Evolutionary conservation across 1,140 invertebrate genomes (phyloP).

Genomic region (Drosophila neocordata): DNA sequence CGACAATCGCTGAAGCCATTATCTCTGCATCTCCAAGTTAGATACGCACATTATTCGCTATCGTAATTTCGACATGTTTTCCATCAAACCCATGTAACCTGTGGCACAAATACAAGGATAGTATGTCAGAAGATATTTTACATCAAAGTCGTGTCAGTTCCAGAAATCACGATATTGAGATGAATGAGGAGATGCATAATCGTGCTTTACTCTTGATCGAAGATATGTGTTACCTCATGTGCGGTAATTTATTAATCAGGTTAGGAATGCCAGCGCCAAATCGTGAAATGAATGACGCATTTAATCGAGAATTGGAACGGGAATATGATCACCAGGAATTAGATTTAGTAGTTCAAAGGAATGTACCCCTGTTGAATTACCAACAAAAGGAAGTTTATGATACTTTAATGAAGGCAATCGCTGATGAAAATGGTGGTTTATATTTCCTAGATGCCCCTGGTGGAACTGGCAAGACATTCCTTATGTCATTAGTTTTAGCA

Average conservation of each 20-base stretch:
- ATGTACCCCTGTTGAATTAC: constrained; percentile 39
- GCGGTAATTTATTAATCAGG: constrained; percentile 62
- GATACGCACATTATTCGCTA: too few species aligned
- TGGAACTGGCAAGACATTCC: too few species aligned
- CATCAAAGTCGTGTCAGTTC: constrained; percentile 31
- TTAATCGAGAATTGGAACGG: constrained; percentile 76
- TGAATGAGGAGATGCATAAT: constrained; percentile 13
- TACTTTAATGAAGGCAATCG: too few species aligned
- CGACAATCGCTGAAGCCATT: constrained; percentile 64
- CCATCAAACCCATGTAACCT: too few species aligned
- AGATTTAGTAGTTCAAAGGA: constrained; percentile 24
- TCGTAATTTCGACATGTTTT: too few species aligned
- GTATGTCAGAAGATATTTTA: constrained; percentile 57
- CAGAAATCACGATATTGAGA: constrained; percentile 15
- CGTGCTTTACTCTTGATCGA: constrained; percentile 44
- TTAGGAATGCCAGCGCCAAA: constrained; percentile 81
- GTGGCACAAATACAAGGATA: constrained; percentile 69
- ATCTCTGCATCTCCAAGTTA: too few species aligned
- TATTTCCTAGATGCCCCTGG: too few species aligned
- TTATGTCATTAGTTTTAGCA: too few species aligned
- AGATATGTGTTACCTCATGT: constrained; percentile 68
- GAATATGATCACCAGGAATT: constrained; percentile 53
- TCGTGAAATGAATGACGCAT: constrained; percentile 69
- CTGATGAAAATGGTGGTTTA: too few species aligned
- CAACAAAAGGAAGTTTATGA: too few species aligned